These are phyloP conservation scores for Drosophila tsacasi DNA, from an alignment of 1,140 invertebrate species.

Conservation along the genomic window DNA sequence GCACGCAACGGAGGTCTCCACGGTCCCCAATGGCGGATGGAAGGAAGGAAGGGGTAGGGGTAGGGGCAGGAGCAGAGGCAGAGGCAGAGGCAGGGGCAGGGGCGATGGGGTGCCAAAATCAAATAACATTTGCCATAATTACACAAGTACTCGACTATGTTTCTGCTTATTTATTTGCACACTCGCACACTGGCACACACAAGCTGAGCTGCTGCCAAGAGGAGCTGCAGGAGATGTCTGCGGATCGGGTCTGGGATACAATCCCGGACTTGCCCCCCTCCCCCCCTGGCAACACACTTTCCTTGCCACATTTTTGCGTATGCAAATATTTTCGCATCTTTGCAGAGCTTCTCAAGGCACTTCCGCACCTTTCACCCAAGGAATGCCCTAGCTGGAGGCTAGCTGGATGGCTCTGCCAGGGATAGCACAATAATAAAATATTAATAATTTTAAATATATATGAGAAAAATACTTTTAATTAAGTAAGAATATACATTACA, in stretches of 20 bases:
- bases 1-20: slow-evolving; percentile 43
- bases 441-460: not conserved
- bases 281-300: slow-evolving; percentile 11
- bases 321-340: slow-evolving; percentile 62
- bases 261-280: not conserved
- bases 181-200: slow-evolving; percentile 8
- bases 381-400: slow-evolving; percentile 6
- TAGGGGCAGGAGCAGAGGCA: too few species aligned
- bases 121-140: slow-evolving; percentile 65
- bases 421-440: too few species aligned
- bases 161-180: slow-evolving; percentile 56
- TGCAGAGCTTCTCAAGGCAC: slow-evolving; percentile 29
- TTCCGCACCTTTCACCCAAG: slow-evolving; percentile 56
- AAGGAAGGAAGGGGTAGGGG: too few species aligned
- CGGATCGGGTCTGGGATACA: slow-evolving; percentile 16
- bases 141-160: slow-evolving; percentile 65
- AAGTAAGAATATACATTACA: not conserved
- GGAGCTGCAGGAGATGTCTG: slow-evolving; percentile 22
- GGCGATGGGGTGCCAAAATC: slow-evolving; percentile 42
- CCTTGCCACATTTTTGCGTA: slow-evolving; percentile 54
- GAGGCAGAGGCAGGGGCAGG: not conserved
- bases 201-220: not conserved
- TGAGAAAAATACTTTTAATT: not conserved
- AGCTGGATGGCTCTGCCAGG: too few species aligned
- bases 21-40: not conserved